Conservation (phyloP, 2,888 invertebrate species). For the Pinctada fucata region DNA sequence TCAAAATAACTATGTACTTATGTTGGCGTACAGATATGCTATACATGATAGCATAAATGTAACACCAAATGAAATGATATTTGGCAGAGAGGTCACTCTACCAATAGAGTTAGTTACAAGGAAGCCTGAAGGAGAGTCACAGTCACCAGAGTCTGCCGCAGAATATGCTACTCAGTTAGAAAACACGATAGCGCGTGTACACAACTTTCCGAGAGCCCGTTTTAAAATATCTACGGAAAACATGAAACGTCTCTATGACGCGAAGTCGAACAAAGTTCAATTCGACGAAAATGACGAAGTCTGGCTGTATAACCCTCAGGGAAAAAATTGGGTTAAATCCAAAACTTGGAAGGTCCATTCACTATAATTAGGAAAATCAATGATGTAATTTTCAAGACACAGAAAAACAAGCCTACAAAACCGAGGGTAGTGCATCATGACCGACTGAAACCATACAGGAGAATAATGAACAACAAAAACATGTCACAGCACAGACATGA, state of each 20-base stretch:
- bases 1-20: no score
- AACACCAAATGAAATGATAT: no score
- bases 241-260: conserved; percentile 30
- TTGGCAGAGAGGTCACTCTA: no score
- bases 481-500: no score
- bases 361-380: conserved; percentile 25
- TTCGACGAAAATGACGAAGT: conserved; percentile 11
- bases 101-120: no score
- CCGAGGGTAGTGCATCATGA: conserved; percentile 33
- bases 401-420: conserved; percentile 11
- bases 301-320: conserved; percentile 29
- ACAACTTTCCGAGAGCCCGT: no score
- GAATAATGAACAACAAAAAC: no score
- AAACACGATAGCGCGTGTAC: no score
- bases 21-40: neutral
- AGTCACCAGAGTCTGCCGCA: no score
- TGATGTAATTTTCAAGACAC: conserved; percentile 33
- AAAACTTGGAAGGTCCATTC: conserved; percentile 36
- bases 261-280: conserved; percentile 1
- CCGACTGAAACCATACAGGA: conserved; percentile 26
- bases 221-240: conserved; percentile 21
- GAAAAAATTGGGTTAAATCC: conserved; percentile 1
- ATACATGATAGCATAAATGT: no score
- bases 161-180: no score
- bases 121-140: neutral